A percentile compares a stretch with the other conserved stretches of the same genome.
Conservation (phyloP, 2,888 invertebrate species). For the Petrolisthes cinctipes region DNA sequence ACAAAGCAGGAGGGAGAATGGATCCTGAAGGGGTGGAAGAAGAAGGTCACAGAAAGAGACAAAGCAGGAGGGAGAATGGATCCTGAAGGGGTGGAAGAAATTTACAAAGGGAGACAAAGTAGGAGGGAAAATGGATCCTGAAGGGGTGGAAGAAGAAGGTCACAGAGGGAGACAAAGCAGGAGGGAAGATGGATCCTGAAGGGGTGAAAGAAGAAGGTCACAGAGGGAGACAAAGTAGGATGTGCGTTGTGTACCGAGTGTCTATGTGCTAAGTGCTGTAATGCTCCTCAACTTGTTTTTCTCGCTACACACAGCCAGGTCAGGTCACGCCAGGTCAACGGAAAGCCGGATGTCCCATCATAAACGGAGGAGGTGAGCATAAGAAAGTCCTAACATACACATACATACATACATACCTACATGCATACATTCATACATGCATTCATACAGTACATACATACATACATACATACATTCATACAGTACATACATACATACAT, state of each 20-base stretch:
- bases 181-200: not conserved
- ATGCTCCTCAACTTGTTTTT: not conserved
- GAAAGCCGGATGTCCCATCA: not conserved
- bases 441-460: too few species aligned
- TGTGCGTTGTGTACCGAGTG: too few species aligned
- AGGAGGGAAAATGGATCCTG: not conserved
- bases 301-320: not conserved
- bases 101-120: not conserved
- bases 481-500: not conserved
- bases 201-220: not conserved
- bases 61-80: not conserved
- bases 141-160: not conserved
- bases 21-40: not conserved
- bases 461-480: too few species aligned
- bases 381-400: not conserved
- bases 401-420: too few species aligned
- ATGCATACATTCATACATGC: too few species aligned
- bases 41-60: conserved; percentile 5
- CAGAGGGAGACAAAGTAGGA: not conserved
- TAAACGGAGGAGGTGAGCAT: not conserved
- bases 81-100: not conserved
- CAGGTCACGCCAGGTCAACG: not conserved
- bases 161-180: conserved; percentile 6
- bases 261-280: conserved; percentile 1
- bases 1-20: not conserved